Evolutionary conservation across 2,888 invertebrate species (phyloP), one percentile per base, ranked within the genome.

Genomic region (Zeuzera pyrina): DNA sequence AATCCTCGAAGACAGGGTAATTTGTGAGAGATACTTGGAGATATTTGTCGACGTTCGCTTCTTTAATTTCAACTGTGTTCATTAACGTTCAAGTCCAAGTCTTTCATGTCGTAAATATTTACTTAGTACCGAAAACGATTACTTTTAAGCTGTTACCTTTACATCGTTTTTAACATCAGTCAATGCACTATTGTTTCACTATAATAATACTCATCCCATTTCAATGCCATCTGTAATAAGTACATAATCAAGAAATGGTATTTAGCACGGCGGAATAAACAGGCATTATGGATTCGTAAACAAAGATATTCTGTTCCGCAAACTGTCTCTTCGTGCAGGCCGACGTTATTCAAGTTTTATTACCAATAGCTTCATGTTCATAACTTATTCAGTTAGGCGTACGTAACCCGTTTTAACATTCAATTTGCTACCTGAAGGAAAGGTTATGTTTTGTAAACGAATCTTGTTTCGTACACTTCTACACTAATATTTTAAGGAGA

Each of bases 301-400:
- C 65, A 70, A 50, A 61, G 62, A 64, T 67, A 69, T 59, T 64
- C 67, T 61, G 65, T 64, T 59, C 58, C 54, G 42, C 52, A 65
- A 61, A 59, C 61, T 52, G 56, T 64, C 57, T 60, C 63, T 63
- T 61, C 52, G 61, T 61, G n/a, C n/a, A n/a, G n/a, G n/a, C 63
- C 50, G 57, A 48, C 70, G 73, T 73, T 76, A 79, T 78, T 70
- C 76, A 70, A 72, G 71, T 79, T 78, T 77, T 76, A 78, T 76
- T 69, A 72, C 74, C 78, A 72, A 78, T 78, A 77, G 66, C 71
- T 67, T 60, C 56, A 42, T 45, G 56, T 70, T 69, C 71, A 73
- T 78, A 74, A 77, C 73, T 77, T 77, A 79, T 78, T 79, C 77
- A 78, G 68, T 65, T 65, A 69, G 58, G 73, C 71, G 62, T 72